phyloP scores from a whole-genome alignment of 2,113 vertebrate genomes.

The Podarcis muralis region DNA sequence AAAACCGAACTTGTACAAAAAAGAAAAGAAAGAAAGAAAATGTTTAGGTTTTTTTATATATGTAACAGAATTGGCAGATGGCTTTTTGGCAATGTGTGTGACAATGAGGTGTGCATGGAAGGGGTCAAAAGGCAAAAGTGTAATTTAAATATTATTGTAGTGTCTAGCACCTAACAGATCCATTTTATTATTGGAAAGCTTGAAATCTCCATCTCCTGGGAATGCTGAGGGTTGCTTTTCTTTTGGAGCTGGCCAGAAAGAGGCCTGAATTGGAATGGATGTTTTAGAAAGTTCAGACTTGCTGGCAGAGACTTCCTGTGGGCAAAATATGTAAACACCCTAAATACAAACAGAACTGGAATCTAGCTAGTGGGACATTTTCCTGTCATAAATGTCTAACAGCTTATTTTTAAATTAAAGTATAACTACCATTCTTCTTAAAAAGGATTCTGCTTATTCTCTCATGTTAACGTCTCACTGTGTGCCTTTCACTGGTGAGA shows the following conservation, averaged over 20 bases:
- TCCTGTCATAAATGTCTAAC: background rate
- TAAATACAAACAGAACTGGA: background rate
- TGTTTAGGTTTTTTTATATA: too few species aligned
- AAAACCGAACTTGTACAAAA: background rate
- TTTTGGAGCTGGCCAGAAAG: accelerated
- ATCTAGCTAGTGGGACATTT: background rate
- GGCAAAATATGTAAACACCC: background rate
- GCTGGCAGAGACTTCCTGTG: background rate
- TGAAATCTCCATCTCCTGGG: background rate
- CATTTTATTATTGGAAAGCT: background rate
- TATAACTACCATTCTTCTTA: background rate
- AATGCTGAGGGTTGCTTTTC: background rate
- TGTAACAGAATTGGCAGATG: background rate
- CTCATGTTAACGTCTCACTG: background rate
- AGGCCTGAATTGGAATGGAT: background rate
- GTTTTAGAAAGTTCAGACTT: accelerated
- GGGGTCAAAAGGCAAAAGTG: background rate
- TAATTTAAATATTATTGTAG: slow-evolving; percentile 1
- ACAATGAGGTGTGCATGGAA: background rate
- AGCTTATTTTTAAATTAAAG: background rate
- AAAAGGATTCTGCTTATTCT: background rate
- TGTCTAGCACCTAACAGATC: background rate
- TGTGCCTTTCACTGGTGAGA: background rate
- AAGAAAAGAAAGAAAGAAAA: background rate
- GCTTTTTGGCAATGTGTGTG: background rate